These are phyloP conservation scores for Dryobotodes eremita DNA, from an alignment of 2,888 invertebrate genomes.

Conservation along the genomic window DNA sequence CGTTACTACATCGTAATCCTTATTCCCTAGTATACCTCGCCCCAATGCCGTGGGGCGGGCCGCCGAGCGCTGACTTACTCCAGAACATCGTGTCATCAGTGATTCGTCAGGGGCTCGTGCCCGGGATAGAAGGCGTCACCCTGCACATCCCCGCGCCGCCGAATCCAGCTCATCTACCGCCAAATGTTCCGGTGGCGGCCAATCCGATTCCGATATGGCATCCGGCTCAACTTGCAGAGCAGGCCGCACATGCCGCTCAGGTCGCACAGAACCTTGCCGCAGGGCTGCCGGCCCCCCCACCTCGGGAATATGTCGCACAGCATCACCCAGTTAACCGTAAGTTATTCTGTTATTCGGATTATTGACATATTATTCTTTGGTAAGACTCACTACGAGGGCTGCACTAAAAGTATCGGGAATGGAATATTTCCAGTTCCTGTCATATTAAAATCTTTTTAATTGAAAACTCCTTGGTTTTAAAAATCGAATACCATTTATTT, in stretches of 20 bases:
- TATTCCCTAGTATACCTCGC: slow-evolving; percentile 72
- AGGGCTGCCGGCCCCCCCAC: slow-evolving; percentile 1
- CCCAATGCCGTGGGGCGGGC: slow-evolving; percentile 76
- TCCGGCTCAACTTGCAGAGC: slow-evolving; percentile 28
- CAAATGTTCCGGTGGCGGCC: slow-evolving; percentile 10
- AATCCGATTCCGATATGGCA: slow-evolving; percentile 15
- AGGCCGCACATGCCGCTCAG: slow-evolving; percentile 15
- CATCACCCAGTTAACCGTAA: not conserved
- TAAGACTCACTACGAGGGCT: not conserved
- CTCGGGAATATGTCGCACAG: slow-evolving; percentile 3
- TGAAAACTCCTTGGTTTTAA: no score
- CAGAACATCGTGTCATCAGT: slow-evolving; percentile 79
- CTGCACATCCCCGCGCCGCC: slow-evolving; percentile 60
- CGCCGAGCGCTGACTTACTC: slow-evolving; percentile 76
- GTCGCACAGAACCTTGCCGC: slow-evolving; percentile 4
- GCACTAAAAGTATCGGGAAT: no score
- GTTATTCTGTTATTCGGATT: slow-evolving; percentile 4
- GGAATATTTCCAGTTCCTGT: no score
- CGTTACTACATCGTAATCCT: not conserved
- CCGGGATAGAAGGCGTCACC: slow-evolving; percentile 75
- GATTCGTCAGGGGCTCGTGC: slow-evolving; percentile 76
- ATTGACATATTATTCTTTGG: not conserved
- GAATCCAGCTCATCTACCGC: slow-evolving; percentile 7
- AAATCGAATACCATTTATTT: no score
- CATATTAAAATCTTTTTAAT: no score